phyloP scores from a whole-genome alignment of 2,888 invertebrate genomes.

The Magallana nippona region DNA sequence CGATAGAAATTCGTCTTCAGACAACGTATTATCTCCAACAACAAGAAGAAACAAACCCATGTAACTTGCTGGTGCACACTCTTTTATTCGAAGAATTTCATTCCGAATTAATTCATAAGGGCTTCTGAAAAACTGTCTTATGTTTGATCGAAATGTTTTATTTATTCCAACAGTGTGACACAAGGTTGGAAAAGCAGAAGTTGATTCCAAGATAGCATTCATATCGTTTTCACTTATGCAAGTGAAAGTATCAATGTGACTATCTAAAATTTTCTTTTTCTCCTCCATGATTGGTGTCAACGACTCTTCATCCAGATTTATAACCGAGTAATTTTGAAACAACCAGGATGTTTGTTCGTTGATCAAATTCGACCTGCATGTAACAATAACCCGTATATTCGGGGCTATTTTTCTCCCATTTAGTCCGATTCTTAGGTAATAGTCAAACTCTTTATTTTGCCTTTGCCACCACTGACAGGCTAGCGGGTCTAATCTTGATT shows the following conservation, averaged over 20 bases:
- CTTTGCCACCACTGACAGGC: not conserved
- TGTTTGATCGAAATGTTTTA: not conserved
- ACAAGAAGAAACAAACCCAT: not conserved
- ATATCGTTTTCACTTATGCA: not conserved
- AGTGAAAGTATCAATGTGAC: not conserved
- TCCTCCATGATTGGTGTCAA: not conserved
- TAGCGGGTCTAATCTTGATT: not conserved
- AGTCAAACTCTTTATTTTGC: not conserved
- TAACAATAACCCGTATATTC: not conserved
- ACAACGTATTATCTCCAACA: not conserved
- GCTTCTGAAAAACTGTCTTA: not conserved
- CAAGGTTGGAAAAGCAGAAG: not conserved
- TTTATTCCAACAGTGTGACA: conserved; percentile 2
- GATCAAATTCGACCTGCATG: not conserved
- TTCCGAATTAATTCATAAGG: not conserved
- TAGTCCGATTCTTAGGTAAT: not conserved
- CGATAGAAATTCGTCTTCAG: not conserved
- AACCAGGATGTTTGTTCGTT: not conserved
- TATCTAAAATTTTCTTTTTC: not conserved
- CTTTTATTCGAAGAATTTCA: not conserved
- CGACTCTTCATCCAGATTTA: not conserved
- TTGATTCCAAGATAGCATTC: not conserved
- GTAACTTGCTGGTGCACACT: not conserved
- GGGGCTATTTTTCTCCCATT: not conserved
- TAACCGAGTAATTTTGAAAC: not conserved